Conservation (phyloP, 1,140 invertebrate species). For the Adoxophyes honmai region DNA sequence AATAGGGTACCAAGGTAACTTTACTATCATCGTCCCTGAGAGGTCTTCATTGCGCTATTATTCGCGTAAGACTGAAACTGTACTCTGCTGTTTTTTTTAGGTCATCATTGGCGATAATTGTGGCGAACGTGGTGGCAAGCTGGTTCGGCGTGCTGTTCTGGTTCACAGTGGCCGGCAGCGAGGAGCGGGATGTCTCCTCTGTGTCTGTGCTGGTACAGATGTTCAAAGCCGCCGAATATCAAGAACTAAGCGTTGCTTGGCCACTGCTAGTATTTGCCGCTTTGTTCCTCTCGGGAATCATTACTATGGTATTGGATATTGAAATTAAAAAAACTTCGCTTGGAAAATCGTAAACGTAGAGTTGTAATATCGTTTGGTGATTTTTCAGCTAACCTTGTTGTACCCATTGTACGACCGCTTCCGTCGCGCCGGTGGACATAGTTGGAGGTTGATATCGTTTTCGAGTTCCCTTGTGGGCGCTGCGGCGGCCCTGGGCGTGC, state of each 20-base stretch:
- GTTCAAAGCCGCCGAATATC: slow-evolving; percentile 32
- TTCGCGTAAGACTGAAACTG: too few species aligned
- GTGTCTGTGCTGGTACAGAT: slow-evolving; percentile 41
- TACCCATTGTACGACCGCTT: slow-evolving; percentile 53
- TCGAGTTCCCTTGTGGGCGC: slow-evolving; percentile 33
- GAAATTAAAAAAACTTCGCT: too few species aligned
- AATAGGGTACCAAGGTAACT: too few species aligned
- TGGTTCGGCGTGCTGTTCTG: slow-evolving; percentile 51
- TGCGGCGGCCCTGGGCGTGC: slow-evolving; percentile 21
- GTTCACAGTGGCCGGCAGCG: slow-evolving; percentile 37
- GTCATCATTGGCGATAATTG: slow-evolving; percentile 38
- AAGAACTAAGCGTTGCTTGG: slow-evolving; percentile 35
- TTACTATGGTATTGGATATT: slow-evolving; percentile 56
- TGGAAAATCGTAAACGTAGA: too few species aligned
- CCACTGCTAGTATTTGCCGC: slow-evolving; percentile 38
- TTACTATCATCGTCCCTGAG: too few species aligned
- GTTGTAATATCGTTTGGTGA: neutral
- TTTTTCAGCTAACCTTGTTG: slow-evolving; percentile 44
- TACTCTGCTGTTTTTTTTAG: too few species aligned
- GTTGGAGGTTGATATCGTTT: slow-evolving; percentile 44
- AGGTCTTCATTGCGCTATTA: too few species aligned
- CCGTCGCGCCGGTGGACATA: slow-evolving; percentile 36
- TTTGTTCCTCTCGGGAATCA: slow-evolving; percentile 46
- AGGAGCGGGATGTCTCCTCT: slow-evolving; percentile 24
- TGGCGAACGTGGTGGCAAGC: slow-evolving; percentile 34